Evolutionary conservation across 2,888 invertebrate species (phyloP).

Genomic region (Ctenicera cuprea): DNA sequence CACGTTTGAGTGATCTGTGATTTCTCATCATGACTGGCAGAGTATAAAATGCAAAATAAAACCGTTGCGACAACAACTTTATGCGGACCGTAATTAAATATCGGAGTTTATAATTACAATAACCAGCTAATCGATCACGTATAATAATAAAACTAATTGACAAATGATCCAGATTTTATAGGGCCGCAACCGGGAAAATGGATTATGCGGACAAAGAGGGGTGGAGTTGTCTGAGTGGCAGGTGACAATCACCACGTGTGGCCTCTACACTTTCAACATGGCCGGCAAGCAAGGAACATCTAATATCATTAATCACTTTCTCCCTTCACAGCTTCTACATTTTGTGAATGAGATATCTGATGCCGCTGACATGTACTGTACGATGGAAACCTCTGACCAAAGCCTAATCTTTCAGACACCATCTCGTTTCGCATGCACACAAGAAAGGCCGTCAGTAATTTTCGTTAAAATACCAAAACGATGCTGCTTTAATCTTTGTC

Average conservation of each 20-base stretch:
- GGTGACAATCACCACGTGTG: slow-evolving; percentile 52
- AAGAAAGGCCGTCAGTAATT: neutral
- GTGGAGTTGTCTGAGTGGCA: slow-evolving; percentile 42
- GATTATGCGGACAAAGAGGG: slow-evolving; percentile 36
- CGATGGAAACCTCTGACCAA: slow-evolving; percentile 31
- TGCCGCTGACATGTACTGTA: slow-evolving; percentile 27
- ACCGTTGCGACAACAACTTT: neutral
- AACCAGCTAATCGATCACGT: slow-evolving; percentile 32
- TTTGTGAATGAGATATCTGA: slow-evolving; percentile 44
- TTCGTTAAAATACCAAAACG: neutral
- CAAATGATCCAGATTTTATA: slow-evolving; percentile 46
- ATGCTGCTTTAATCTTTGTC: neutral
- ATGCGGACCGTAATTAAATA: slow-evolving; percentile 1
- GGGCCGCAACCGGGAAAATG: slow-evolving; percentile 27
- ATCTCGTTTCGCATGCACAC: slow-evolving; percentile 24
- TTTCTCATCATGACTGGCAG: too few relatives aligned
- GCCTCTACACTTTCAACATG: slow-evolving; percentile 49
- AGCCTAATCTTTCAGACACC: slow-evolving; percentile 31
- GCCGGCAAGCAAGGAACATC: slow-evolving; percentile 44
- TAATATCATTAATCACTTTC: slow-evolving; percentile 52
- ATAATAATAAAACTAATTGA: slow-evolving; percentile 44
- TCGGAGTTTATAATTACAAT: slow-evolving; percentile 20
- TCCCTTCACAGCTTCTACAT: slow-evolving; percentile 42
- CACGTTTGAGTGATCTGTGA: too few relatives aligned
- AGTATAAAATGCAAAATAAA: neutral